Base-by-base conservation (phyloP, 2,888 invertebrate species). In the Plagiodera versicolora region DNA sequence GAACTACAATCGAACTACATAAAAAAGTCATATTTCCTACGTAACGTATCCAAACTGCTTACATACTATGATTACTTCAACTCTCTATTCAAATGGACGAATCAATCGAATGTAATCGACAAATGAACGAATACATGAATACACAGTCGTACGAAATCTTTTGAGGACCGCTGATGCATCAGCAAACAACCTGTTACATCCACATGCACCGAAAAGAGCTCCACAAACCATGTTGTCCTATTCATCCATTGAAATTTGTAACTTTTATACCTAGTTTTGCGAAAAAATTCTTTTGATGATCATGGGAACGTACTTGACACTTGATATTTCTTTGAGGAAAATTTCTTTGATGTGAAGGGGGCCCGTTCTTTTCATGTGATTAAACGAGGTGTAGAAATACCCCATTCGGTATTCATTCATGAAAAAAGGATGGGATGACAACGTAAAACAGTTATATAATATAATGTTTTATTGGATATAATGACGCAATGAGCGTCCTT, bases 291-390 rank as follows among this genome's bases (percentile, higher is more conserved):
- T 70, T 72, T 75, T 75, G 70, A 72, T 64, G 67, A 62, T 72
- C 78, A 74, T 79, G 79, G 78, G 79, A 79, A 79, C 77, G 67
- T 73, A 78, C 78, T 78, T 76, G 79, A 79, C 78, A 79, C 74
- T 73, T 68, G 79, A 79, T 79, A 78, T 73, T 61, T 62, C 63
- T 66, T 50, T 50, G 52, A 52, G 35, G 32, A 52, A 39, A 35
- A 32, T 52, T 35, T 55, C 66, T 68, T 67, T 68, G 54, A 59
- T 56, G 60, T 49, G 63, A 57, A 62, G 66, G 66, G 60, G 60
- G 60, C 44, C 46, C 61, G 60, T 50, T 39, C 61, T 59, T 59
- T 59, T 62, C 19, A 60, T 11, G 19, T 24, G 39, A 28, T 39
- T 39, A 52, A 52, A 20, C 11, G 14, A 51, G 14, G 32, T 39